Conservation (phyloP, 2,113 vertebrate genomes). For the Leucoraja erinaceus region DNA sequence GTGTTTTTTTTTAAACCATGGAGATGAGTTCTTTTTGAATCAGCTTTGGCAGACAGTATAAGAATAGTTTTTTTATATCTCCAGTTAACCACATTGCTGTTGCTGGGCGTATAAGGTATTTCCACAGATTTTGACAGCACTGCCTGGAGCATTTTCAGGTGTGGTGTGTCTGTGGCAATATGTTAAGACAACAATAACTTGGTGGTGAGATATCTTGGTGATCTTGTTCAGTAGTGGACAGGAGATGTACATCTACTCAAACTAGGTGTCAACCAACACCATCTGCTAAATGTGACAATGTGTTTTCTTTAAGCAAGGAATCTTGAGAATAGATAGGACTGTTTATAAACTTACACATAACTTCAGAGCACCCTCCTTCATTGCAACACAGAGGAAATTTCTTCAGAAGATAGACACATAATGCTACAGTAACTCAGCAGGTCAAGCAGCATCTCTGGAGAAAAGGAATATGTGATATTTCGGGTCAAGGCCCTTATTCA, state of each 20-base stretch:
- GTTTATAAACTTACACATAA: background rate
- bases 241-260: background rate
- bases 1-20: background rate
- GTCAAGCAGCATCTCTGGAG: too few species aligned
- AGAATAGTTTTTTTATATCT: background rate
- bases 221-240: background rate
- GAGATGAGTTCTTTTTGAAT: background rate
- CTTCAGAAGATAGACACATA: too few species aligned
- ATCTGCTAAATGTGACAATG: background rate
- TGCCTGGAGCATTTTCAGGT: background rate
- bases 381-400: background rate
- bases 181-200: background rate
- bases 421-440: too few species aligned
- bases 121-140: background rate
- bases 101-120: constrained; percentile 2
- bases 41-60: background rate
- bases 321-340: background rate
- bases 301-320: background rate
- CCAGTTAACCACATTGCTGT: background rate
- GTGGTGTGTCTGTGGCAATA: background rate
- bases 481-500: too few species aligned
- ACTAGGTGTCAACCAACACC: background rate
- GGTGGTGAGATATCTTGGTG: background rate
- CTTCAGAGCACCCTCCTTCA: background rate
- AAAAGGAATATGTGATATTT: too few species aligned